These are phyloP conservation scores for Phylloscopus trochiloides DNA, from an alignment of 2,113 vertebrate species.

Conservation along the genomic window DNA sequence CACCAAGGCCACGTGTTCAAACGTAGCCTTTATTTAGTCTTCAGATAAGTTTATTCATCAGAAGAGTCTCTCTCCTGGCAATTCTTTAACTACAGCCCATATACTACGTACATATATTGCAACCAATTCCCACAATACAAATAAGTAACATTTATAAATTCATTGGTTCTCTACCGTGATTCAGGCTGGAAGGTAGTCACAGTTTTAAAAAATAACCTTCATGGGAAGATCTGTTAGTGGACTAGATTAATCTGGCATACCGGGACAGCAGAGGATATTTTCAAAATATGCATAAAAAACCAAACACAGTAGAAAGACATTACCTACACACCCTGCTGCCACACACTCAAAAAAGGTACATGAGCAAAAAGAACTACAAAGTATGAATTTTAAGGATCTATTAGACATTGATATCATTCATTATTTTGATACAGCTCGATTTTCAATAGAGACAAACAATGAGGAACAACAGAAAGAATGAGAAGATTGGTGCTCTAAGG, in stretches of 20 bases:
- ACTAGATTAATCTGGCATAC: background rate
- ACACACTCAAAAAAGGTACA: background rate
- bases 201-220: background rate
- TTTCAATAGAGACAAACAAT: background rate
- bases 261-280: background rate
- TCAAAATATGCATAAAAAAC: background rate
- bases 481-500: background rate
- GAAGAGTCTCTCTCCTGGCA: background rate
- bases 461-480: background rate
- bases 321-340: background rate
- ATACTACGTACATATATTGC: background rate
- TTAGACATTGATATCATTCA: background rate
- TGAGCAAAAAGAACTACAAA: background rate
- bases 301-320: background rate
- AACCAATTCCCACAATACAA: background rate
- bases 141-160: background rate
- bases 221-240: background rate
- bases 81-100: background rate
- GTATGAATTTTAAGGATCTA: background rate
- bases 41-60: background rate
- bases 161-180: background rate
- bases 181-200: background rate
- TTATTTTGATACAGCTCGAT: background rate
- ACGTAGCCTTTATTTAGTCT: rapidly evolving
- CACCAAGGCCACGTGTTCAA: background rate